A percentile compares a stretch with the other conserved stretches of the same genome.
Evolutionary conservation across 2,797 vertebrate genomes (phyloP).

Genomic region (Fratercula arctica): DNA sequence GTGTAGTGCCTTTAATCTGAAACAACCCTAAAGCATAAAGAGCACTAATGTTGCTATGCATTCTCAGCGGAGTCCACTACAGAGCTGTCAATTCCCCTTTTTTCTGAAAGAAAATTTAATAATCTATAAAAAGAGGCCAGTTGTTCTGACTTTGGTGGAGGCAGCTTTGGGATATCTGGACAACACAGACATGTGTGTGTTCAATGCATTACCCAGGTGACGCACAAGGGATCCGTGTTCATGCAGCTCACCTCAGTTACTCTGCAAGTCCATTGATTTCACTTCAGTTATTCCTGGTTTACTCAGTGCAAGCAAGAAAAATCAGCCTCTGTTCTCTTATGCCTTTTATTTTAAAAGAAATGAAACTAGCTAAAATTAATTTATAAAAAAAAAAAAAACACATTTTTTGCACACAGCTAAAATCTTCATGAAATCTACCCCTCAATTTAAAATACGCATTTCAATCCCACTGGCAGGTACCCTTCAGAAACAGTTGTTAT

Average conservation of each 20-base stretch:
- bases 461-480: slow-evolving; percentile 57
- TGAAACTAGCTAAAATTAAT: background rate
- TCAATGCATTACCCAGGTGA: background rate
- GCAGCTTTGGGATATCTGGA: background rate
- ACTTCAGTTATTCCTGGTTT: background rate
- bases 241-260: background rate
- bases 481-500: slow-evolving; percentile 73
- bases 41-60: background rate
- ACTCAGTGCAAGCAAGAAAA: background rate
- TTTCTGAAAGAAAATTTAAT: background rate
- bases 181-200: rapidly evolving
- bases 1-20: background rate
- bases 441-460: background rate
- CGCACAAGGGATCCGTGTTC: background rate
- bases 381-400: background rate
- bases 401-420: background rate
- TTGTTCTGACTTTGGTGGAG: background rate
- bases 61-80: background rate
- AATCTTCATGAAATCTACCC: background rate
- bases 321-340: background rate
- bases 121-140: background rate
- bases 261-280: background rate
- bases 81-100: background rate
- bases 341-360: background rate
- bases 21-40: background rate